Base-by-base conservation (phyloP, 2,797 vertebrate species). In the Amblyopsis hoosieri region DNA sequence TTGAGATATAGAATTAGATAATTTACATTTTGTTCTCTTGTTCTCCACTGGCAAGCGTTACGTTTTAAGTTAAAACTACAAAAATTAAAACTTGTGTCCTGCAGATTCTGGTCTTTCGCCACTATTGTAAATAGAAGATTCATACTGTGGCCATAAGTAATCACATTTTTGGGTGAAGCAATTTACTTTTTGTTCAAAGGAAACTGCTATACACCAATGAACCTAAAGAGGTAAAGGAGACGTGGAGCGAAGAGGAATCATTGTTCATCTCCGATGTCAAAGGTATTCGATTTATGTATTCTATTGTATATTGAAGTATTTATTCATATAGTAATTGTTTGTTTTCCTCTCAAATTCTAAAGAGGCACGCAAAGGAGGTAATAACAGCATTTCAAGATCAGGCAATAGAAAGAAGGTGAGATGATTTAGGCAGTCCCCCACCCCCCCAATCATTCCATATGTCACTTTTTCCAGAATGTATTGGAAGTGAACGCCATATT, bases 211-310 rank as follows among this genome's bases (percentile, higher is more conserved):
- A 12, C 3, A 48, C 13, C 0, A 62, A 67, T 1, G 85, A 74
- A 5, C 78, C 67, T 29, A 29, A 4, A 2, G 91, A 87, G 65
- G 62, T 37, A 0, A 91, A 87, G 42, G 91, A 83, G 0, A 67
- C 48, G 0, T 93, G 93, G 93, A 84, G 53, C 3, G 88, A 92
- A 1, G 93, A 93, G 31, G 92, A 93, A 0, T 57, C 62, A 0
- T 23, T 66, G 6, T 68, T 86, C 53, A 3, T 1, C 0, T 3
- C 45, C 2, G n/a, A 5, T 29, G 3, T 29, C 31, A 66, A 14
- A 7, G 54, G 54, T 55, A 66, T 1, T 61, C 6, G 33, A 2
- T 54, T 4, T 37, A 12, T 47, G 14, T 48, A 17, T 54, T 45
- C n/a, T 23, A 12, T 3, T 45, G 62, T 29, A 4, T 29, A 12